Evolutionary conservation across 1,140 invertebrate species (phyloP).

Genomic region (Drosophila pachea): DNA sequence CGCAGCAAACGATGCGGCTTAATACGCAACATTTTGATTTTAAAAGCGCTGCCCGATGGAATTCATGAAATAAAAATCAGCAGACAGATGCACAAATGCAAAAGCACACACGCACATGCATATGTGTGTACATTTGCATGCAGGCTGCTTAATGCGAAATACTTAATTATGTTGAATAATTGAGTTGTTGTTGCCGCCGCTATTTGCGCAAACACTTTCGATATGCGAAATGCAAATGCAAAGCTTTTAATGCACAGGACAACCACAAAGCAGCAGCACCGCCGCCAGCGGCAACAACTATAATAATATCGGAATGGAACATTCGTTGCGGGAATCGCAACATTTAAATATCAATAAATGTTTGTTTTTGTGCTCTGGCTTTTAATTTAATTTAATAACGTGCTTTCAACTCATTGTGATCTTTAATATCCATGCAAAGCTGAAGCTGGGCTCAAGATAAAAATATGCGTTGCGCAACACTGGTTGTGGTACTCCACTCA

Average conservation of each 20-base stretch:
- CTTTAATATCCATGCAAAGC: slow-evolving; percentile 5
- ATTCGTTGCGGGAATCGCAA: slow-evolving; percentile 28
- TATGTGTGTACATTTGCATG: slow-evolving; percentile 44
- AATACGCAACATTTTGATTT: slow-evolving; percentile 74
- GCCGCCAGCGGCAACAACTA: slow-evolving; percentile 13
- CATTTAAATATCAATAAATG: slow-evolving; percentile 77
- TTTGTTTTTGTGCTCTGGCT: slow-evolving; percentile 63
- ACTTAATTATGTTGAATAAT: slow-evolving; percentile 77
- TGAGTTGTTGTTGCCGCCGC: slow-evolving; percentile 63
- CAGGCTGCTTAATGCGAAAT: slow-evolving; percentile 72
- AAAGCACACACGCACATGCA: neutral
- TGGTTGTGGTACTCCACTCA: slow-evolving; percentile 1
- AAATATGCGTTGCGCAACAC: slow-evolving; percentile 55
- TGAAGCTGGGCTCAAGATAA: slow-evolving; percentile 37
- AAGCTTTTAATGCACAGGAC: slow-evolving; percentile 73
- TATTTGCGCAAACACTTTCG: slow-evolving; percentile 71
- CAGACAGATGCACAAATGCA: slow-evolving; percentile 34
- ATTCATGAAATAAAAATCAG: slow-evolving; percentile 73
- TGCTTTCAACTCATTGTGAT: slow-evolving; percentile 15
- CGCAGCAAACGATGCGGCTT: slow-evolving; percentile 70
- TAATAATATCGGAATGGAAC: slow-evolving; percentile 13
- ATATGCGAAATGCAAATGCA: slow-evolving; percentile 52
- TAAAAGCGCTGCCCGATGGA: slow-evolving; percentile 67
- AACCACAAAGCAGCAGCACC: slow-evolving; percentile 40
- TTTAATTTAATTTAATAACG: slow-evolving; percentile 76